A percentile compares a stretch with the other conserved stretches of the same genome.
Conservation (phyloP, 2,797 vertebrate genomes). For the Oceanodroma leucorhoa region DNA sequence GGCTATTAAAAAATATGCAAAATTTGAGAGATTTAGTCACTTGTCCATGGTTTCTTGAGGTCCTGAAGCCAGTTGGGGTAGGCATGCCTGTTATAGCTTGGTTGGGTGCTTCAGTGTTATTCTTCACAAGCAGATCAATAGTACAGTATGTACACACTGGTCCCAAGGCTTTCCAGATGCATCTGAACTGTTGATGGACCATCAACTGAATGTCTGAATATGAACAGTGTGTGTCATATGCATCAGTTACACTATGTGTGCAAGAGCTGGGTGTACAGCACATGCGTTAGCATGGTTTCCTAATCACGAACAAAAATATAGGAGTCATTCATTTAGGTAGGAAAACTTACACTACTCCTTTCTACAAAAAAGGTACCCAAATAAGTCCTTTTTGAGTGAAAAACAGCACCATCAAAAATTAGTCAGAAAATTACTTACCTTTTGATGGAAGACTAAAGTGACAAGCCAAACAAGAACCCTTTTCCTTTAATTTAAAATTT, state of each 20-base stretch:
- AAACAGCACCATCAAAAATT: background rate
- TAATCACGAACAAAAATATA: background rate
- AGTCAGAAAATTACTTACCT: background rate
- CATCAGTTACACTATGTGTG: accelerated
- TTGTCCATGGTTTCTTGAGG: background rate
- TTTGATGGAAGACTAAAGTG: background rate
- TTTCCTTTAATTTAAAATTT: background rate
- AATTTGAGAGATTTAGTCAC: background rate
- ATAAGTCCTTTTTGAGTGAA: background rate
- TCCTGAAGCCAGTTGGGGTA: background rate
- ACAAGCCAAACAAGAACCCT: background rate
- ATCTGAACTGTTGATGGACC: background rate
- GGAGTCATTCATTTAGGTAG: background rate
- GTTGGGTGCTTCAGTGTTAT: background rate
- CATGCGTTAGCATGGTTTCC: accelerated
- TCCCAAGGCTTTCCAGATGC: background rate
- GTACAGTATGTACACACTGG: background rate
- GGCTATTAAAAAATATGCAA: background rate
- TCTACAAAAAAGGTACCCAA: background rate
- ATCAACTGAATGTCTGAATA: background rate
- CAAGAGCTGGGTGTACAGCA: background rate
- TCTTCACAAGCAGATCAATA: background rate
- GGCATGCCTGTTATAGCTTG: background rate
- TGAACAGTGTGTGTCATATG: accelerated
- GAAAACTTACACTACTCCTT: background rate